A percentile compares a stretch with the other conserved stretches of the same genome.
Conservation (phyloP, 1,140 invertebrate genomes). For the Platorchestia sp. region DNA sequence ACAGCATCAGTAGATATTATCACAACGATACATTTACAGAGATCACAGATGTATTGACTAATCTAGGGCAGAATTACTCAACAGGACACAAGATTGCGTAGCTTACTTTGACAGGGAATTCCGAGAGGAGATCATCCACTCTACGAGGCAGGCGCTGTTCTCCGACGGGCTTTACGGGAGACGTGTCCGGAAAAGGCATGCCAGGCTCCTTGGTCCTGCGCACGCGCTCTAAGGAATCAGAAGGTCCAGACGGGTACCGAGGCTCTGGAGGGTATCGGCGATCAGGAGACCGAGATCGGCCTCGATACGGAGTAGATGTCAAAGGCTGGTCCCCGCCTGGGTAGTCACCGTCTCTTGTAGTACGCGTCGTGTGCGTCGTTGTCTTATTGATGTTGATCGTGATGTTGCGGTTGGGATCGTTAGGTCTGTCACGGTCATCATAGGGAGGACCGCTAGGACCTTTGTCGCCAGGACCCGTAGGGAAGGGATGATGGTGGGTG, state of each 20-base stretch:
- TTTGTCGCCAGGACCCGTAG: conserved; percentile 42
- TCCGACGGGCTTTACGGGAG: conserved; percentile 59
- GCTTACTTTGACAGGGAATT: conserved; percentile 66
- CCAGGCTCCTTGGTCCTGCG: conserved; percentile 60
- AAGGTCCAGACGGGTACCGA: conserved; percentile 49
- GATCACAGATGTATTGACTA: not conserved
- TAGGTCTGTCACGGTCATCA: conserved; percentile 63
- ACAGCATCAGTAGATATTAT: not conserved
- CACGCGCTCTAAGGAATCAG: conserved; percentile 65
- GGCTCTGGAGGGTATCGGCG: conserved; percentile 51
- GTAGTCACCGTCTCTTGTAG: conserved; percentile 56
- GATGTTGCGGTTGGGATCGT: conserved; percentile 58
- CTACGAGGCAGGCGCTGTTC: conserved; percentile 64
- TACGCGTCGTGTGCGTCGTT: conserved; percentile 59
- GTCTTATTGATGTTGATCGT: conserved; percentile 66
- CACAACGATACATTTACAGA: not conserved
- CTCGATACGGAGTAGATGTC: conserved; percentile 66
- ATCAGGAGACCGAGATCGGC: conserved; percentile 57
- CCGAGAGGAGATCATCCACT: conserved; percentile 66
- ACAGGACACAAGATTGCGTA: too few relatives aligned
- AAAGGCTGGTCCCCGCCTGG: conserved; percentile 61
- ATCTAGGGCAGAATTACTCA: not conserved
- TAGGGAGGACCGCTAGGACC: conserved; percentile 63
- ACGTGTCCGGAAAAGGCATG: conserved; percentile 66
- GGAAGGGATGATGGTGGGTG: conserved; percentile 55